Base-by-base conservation (phyloP, 2,113 vertebrate genomes). In the Ammodytes marinus region DNA sequence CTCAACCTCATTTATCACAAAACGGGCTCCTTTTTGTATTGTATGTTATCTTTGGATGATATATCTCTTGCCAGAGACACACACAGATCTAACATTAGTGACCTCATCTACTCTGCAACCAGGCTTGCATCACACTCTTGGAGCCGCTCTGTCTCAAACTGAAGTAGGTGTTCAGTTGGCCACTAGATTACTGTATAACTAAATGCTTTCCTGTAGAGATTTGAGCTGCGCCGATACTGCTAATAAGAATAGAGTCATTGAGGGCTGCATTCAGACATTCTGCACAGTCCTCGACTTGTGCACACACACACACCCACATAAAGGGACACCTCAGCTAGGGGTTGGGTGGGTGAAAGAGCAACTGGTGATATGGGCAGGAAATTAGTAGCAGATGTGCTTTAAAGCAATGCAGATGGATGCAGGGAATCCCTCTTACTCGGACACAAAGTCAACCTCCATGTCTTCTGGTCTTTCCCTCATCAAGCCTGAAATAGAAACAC, bases 341-440 rank as follows among this genome's bases (percentile, higher is more conserved):
- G 78, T 50, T 69, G 69, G 47, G 52, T 74, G 80, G 65, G n/a
- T 87, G 49, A 82, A 91, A 91, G 80, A 69, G 75, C 77, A 78
- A 80, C 77, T 69, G 70, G 75, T 85, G 85, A 89, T 88, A 72
- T 73, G 74, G 80, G 74, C 76, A 89, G 89, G 88, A 93, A 94
- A 94, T 94, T 45, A 82, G 79, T 80, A 87, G 86, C 92, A 94
- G 91, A 94, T 94, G 91, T 93, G 79, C 78, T 74, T 86, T 87
- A 80, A 89, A 84, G 72, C 64, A 27, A 64, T 75, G 65, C 69
- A 75, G 61, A 75, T 82, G 76, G 78, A 76, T 68, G 60, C 77
- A 86, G 81, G 74, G 74, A 78, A 73, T 52, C 83, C 75, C 47
- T 80, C 19, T 71, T 59, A 53, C 74, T 73, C 9, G 57, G 77